Evolutionary conservation across 2,797 vertebrate species (phyloP), one percentile per base, ranked within the genome.

Genomic region (Coluber constrictor): DNA sequence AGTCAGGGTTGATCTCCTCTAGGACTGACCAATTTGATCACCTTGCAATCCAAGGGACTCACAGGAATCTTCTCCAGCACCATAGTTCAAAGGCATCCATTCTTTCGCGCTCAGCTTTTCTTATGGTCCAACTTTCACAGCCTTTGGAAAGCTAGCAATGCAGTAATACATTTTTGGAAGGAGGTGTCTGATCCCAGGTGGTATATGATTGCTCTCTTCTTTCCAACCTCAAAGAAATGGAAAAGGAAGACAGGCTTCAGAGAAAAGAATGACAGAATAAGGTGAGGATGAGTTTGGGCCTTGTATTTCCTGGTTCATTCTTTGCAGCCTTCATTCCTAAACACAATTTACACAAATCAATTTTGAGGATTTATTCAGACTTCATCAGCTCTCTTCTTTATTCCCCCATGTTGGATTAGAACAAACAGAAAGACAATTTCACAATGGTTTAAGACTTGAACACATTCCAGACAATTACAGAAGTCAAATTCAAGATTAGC

Each of bases 251-350:
- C 25, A 4, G 8, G 43, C 51, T 32, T 29, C 37, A 43, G 74
- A 10, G 32, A 43, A 86, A 54, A 32, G 63, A 86, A 91, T 70
- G 66, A 70, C 13, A 16, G 13, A 70, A 16, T 70, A 32, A 89
- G 91, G 63, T 92, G 87, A 23, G 66, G 47, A 60, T 93, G 23
- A 32, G 16, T 93, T 83, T 37, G 92, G 18, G 43, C 5, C 15
- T 91, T 93, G 20, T 8, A 32, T 93, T 92, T 55, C 63, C n/a
- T 83, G 63, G 18, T 25, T 92, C 92, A 95, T 66, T 59, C 91
- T 59, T 57, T 66, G 9, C 43, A 15, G 92, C 94, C 93, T 94
- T 47, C 60, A 93, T 87, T 92, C 63, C 29, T 86, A 70, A 90
- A 18, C 9, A 92, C 10, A 86, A 37, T 8, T 93, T 93, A 5